phyloP scores from a whole-genome alignment of 2,113 vertebrate genomes.

The Sylvia atricapilla region DNA sequence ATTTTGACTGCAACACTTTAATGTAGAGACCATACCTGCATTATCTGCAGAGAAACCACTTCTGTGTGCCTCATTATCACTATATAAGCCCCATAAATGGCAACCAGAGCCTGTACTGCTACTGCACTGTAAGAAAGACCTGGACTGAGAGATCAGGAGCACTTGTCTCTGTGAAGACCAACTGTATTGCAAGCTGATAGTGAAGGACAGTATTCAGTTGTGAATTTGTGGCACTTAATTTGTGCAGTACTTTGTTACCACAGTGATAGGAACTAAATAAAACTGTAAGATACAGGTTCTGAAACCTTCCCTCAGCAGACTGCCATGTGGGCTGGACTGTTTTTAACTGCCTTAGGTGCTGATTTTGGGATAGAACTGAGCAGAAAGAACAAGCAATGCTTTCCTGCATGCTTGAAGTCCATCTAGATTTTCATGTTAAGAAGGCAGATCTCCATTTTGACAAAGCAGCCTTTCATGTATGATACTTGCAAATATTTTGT shows the following conservation, averaged over 20 bases:
- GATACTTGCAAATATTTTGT: background rate
- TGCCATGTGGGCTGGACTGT: background rate
- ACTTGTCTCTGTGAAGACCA: background rate
- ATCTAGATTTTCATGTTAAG: background rate
- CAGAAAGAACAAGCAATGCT: background rate
- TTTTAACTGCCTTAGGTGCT: background rate
- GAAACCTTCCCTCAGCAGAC: background rate
- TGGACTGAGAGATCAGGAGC: background rate
- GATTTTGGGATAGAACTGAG: background rate
- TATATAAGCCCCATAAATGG: background rate
- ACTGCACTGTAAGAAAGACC: background rate
- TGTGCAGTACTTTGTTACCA: slow-evolving; percentile 4
- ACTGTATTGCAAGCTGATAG: background rate
- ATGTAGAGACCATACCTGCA: background rate
- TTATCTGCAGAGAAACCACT: background rate
- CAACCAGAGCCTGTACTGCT: background rate
- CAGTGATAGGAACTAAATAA: slow-evolving; percentile 37
- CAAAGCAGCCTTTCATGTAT: background rate
- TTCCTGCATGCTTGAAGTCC: background rate
- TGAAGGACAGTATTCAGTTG: background rate
- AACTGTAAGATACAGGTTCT: background rate
- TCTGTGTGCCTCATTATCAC: background rate
- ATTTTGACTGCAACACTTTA: background rate
- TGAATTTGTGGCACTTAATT: background rate
- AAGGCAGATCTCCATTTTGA: background rate